Evolutionary conservation across 1,140 invertebrate genomes (phyloP).

Genomic region (Drosophila arizonae): DNA sequence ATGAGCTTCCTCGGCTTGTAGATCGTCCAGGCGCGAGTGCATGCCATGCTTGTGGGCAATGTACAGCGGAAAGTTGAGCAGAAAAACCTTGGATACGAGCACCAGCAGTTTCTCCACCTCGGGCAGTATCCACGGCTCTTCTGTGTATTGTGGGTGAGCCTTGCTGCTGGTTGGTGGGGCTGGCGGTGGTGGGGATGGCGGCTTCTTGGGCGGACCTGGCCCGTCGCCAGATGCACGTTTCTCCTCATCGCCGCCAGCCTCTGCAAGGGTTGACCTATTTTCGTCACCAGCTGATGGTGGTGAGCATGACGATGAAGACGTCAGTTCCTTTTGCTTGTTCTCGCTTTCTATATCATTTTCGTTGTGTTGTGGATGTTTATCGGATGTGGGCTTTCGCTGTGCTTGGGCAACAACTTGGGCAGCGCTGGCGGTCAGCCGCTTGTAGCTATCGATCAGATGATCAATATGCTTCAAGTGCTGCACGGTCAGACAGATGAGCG

Average conservation of each 20-base stretch:
- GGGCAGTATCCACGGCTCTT: slow-evolving; percentile 86
- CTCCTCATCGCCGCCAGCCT: slow-evolving; percentile 40
- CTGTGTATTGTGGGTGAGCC: slow-evolving; percentile 66
- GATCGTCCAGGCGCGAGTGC: slow-evolving; percentile 89
- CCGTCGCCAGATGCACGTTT: slow-evolving; percentile 53
- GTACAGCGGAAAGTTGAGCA: slow-evolving; percentile 95
- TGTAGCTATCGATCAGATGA: slow-evolving; percentile 84
- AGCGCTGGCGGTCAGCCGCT: slow-evolving; percentile 67
- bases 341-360: slow-evolving; percentile 37
- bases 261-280: slow-evolving; percentile 27
- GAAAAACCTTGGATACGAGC: slow-evolving; percentile 91
- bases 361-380: slow-evolving; percentile 34
- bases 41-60: slow-evolving; percentile 94
- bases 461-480: slow-evolving; percentile 89
- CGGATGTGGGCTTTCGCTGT: slow-evolving; percentile 35
- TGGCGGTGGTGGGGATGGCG: slow-evolving; percentile 25
- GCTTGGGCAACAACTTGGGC: slow-evolving; percentile 69
- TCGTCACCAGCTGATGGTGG: slow-evolving; percentile 35
- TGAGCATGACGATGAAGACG: slow-evolving; percentile 12
- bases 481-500: slow-evolving; percentile 89
- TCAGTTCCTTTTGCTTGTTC: slow-evolving; percentile 44
- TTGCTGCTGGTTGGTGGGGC: slow-evolving; percentile 35
- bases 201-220: slow-evolving; percentile 50
- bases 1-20: slow-evolving; percentile 90
- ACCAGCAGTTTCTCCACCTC: slow-evolving; percentile 91